Base-by-base conservation (phyloP, 2,113 vertebrate genomes). In the Leptobrachium ailaonicum region DNA sequence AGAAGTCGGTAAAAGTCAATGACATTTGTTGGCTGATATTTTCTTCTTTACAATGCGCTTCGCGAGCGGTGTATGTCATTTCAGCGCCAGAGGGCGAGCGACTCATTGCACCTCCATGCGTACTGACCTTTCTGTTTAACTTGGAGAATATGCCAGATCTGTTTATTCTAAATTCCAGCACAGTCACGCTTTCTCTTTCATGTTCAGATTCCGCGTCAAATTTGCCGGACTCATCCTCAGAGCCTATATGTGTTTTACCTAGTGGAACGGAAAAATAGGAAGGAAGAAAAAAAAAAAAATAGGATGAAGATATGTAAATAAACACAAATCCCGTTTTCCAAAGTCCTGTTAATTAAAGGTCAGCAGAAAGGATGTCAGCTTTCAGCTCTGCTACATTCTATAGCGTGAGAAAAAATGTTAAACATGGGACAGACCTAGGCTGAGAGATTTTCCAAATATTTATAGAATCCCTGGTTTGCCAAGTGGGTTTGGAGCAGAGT, bases 341-440 rank as follows among this genome's bases (percentile, higher is more conserved):
- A 10, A 79, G 62, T 8, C 2, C 62, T 44, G 76, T 47, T 58
- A 64, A 66, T 8, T 2, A n/a, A 45, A 72, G 69, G 77, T 72
- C 77, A 75, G 7, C 20, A 50, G 41, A 41, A 41, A 41, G 63
- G 77, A 79, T 79, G 77, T 79, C 44, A 60, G 43, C 50, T 42
- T 47, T 56, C n/a, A 58, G 70, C 58, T 43, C 53, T 67, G 73
- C 41, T 58, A 56, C 64, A 67, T 66, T 44, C 77, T 77, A 80
- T 62, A 80, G 77, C 71, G 77, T 80, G 77, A 80, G 77, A 80
- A 80, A 80, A 56, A 66, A 73, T 71, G n/a, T 43, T 12, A 44
- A 67, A 67, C 53, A 43, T 42, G 12, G 64, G 6, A 73, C 54
- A 54, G 47, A 67, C 71, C 47, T 32, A 20, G 62, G 45, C 70